A percentile compares a stretch with the other conserved stretches of the same genome.
Conservation (phyloP, 2,113 vertebrate genomes). For the Nerophis lumbriciformis region DNA sequence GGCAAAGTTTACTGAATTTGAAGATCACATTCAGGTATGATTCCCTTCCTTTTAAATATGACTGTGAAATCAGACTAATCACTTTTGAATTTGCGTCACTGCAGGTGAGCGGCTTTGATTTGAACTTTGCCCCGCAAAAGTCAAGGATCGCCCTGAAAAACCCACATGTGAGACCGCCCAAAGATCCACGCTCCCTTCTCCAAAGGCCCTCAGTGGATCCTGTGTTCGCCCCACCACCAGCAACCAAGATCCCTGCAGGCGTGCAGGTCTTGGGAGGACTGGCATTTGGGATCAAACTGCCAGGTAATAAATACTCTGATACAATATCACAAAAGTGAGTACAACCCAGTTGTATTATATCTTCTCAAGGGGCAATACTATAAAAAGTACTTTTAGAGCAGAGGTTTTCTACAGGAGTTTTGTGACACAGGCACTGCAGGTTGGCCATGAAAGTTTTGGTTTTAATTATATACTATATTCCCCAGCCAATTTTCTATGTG, state of each 20-base stretch:
- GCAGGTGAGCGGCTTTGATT: conserved; percentile 26
- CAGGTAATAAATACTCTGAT: conserved; percentile 49
- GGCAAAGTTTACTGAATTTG: background rate
- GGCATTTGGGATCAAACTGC: conserved; percentile 66
- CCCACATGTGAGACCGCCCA: conserved; percentile 59
- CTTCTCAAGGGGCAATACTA: too few species aligned
- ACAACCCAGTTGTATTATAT: too few species aligned
- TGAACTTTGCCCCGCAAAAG: conserved; percentile 67
- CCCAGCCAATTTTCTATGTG: too few species aligned
- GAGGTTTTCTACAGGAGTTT: too few species aligned
- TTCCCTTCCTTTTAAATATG: background rate
- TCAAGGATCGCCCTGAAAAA: conserved; percentile 69
- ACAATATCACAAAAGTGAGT: too few species aligned
- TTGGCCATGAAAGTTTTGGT: too few species aligned
- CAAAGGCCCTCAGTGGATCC: conserved; percentile 60
- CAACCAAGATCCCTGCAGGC: conserved; percentile 17
- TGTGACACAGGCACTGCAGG: too few species aligned
- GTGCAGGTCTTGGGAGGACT: conserved; percentile 41
- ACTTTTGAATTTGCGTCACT: background rate
- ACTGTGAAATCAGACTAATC: background rate
- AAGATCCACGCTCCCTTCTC: conserved; percentile 63
- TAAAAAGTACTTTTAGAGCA: too few species aligned
- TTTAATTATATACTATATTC: too few species aligned
- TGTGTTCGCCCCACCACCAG: conserved; percentile 13
- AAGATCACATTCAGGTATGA: conserved; percentile 37